phyloP scores from a whole-genome alignment of 2,888 invertebrate genomes.

The Meteorus colon region DNA sequence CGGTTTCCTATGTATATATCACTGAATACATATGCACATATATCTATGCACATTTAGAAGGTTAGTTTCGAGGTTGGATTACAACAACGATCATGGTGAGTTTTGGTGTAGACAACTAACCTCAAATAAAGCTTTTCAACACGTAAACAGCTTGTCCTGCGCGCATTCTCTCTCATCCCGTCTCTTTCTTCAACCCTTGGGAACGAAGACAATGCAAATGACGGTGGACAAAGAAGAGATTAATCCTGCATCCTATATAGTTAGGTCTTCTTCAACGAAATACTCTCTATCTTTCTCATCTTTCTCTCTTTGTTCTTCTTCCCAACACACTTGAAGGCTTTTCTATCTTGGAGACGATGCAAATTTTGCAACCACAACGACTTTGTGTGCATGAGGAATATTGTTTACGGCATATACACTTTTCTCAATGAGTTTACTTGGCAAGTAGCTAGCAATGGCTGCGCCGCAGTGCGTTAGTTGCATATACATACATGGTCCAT shows the following conservation, averaged over 20 bases:
- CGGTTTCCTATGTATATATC: neutral
- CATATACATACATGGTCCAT: slow-evolving; percentile 52
- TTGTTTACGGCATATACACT: slow-evolving; percentile 46
- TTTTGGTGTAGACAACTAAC: slow-evolving; percentile 1
- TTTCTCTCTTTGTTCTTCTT: neutral
- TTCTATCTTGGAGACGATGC: slow-evolving; percentile 31
- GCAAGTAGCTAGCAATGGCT: slow-evolving; percentile 55
- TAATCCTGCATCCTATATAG: slow-evolving; percentile 28
- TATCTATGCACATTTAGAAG: neutral
- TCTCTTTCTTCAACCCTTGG: neutral
- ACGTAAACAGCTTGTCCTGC: slow-evolving; percentile 4
- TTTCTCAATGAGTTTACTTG: slow-evolving; percentile 55
- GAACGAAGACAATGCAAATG: slow-evolving; percentile 19
- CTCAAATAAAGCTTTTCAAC: slow-evolving; percentile 19
- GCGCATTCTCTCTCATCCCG: neutral
- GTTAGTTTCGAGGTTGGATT: slow-evolving; percentile 13
- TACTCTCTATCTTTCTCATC: neutral
- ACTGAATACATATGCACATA: neutral
- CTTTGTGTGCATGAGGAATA: slow-evolving; percentile 19
- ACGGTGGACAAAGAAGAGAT: slow-evolving; percentile 8
- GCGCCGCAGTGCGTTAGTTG: slow-evolving; percentile 65
- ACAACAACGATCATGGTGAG: neutral
- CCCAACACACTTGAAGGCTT: neutral
- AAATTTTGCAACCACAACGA: slow-evolving; percentile 26
- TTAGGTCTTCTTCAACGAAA: slow-evolving; percentile 21